Evolutionary conservation across 2,797 vertebrate species (phyloP).

Genomic region (Mastacembelus armatus): DNA sequence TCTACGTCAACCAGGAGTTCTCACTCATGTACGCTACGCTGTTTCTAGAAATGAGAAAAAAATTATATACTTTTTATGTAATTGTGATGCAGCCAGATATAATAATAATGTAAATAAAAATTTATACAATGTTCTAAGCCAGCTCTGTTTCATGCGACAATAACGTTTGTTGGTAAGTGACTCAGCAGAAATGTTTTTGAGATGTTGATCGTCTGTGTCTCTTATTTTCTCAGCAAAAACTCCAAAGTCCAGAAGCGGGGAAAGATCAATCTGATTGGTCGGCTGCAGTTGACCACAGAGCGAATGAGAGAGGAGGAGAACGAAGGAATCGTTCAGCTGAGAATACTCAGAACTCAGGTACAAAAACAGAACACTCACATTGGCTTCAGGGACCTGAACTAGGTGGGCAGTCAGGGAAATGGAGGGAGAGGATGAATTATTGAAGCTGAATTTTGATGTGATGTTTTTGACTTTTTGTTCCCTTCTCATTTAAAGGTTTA

Average conservation of each 20-base stretch:
- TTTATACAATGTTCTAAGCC: no score
- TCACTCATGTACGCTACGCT: slow-evolving; percentile 91
- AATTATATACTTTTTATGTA: neutral
- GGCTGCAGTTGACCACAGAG: slow-evolving; percentile 95
- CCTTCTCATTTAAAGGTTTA: no score
- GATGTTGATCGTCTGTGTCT: neutral
- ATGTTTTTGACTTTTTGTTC: no score
- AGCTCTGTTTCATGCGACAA: neutral
- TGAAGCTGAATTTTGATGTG: no score
- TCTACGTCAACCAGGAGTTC: slow-evolving; percentile 98
- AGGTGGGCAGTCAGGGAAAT: neutral
- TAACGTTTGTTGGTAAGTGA: no score
- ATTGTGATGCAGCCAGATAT: no score
- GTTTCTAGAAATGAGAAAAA: neutral
- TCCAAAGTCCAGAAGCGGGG: slow-evolving; percentile 97
- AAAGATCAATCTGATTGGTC: slow-evolving; percentile 97
- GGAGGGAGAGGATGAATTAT: neutral
- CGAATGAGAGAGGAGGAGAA: slow-evolving; percentile 98
- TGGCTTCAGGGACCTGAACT: no score
- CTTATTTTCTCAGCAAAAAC: slow-evolving; percentile 89
- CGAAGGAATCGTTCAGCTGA: slow-evolving; percentile 95
- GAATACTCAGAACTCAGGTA: slow-evolving; percentile 97
- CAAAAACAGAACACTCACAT: slow-evolving; percentile 6
- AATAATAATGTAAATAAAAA: no score
- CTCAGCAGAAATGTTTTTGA: no score